These are phyloP conservation scores for Pseudococcus jackbeardsleyi DNA, from an alignment of 2,888 invertebrate genomes.

Conservation along the genomic window DNA sequence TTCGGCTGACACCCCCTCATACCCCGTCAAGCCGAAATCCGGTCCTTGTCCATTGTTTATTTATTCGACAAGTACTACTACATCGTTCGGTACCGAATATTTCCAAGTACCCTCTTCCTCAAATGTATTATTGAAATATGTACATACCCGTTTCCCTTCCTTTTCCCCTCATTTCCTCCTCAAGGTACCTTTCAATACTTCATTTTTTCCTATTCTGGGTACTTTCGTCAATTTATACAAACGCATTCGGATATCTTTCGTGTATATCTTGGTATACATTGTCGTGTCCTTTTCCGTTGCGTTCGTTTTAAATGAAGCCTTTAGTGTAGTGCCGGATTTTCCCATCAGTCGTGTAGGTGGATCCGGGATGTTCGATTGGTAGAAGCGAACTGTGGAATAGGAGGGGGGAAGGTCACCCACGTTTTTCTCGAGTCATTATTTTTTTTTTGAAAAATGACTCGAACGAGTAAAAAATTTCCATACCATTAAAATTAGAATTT, in stretches of 20 bases:
- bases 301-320: not conserved
- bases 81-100: not conserved
- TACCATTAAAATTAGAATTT: too few species aligned
- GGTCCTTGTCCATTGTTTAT: constrained; percentile 40
- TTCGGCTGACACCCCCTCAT: constrained; percentile 1
- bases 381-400: not conserved
- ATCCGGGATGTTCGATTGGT: not conserved
- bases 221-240: not conserved
- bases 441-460: too few species aligned
- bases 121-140: not conserved
- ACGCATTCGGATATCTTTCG: not conserved
- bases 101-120: constrained; percentile 37
- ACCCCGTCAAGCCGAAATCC: constrained; percentile 25
- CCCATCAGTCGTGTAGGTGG: not conserved
- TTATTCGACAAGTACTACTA: constrained; percentile 16
- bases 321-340: not conserved
- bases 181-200: not conserved
- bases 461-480: too few species aligned
- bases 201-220: not conserved
- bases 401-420: not conserved
- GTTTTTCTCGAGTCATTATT: too few species aligned
- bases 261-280: not conserved
- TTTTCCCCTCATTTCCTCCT: not conserved
- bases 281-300: not conserved
- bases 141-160: not conserved